phyloP scores from a whole-genome alignment of 2,797 vertebrate species.

The Rallus crepitans region DNA sequence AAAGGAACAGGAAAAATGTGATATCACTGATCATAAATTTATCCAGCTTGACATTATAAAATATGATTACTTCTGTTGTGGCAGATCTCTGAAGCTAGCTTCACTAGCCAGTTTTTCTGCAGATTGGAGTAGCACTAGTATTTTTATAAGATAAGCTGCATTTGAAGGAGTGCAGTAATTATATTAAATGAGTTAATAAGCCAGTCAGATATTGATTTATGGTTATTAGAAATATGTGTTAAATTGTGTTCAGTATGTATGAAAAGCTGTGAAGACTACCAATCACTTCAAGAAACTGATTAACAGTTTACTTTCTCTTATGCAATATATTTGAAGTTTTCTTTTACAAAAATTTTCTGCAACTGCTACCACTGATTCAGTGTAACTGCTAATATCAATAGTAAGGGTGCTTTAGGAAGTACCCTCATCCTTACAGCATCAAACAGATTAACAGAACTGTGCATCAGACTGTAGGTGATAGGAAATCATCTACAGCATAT shows the following conservation, averaged over 20 bases:
- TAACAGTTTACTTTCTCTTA: not conserved
- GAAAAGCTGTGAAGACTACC: not conserved
- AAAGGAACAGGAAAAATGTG: not conserved
- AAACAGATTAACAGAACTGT: not conserved
- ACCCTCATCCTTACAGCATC: not conserved
- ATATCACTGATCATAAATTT: not conserved
- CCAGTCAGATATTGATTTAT: not conserved
- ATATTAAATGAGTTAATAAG: not conserved
- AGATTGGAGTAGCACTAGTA: not conserved
- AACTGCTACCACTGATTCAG: not conserved
- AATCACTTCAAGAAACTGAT: not conserved
- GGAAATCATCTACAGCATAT: not conserved
- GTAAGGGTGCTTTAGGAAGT: not conserved
- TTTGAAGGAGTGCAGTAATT: not conserved
- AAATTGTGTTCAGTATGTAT: not conserved
- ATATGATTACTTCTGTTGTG: fast-evolving
- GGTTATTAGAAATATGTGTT: not conserved
- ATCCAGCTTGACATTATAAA: not conserved
- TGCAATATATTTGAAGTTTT: not conserved
- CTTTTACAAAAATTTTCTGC: not conserved
- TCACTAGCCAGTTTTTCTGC: not conserved
- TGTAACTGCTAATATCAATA: not conserved
- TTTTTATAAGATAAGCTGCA: not conserved
- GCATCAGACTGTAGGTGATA: not conserved
- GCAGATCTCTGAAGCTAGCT: not conserved